These are phyloP conservation scores for Actias luna DNA, from an alignment of 2,888 invertebrate species.

Conservation along the genomic window DNA sequence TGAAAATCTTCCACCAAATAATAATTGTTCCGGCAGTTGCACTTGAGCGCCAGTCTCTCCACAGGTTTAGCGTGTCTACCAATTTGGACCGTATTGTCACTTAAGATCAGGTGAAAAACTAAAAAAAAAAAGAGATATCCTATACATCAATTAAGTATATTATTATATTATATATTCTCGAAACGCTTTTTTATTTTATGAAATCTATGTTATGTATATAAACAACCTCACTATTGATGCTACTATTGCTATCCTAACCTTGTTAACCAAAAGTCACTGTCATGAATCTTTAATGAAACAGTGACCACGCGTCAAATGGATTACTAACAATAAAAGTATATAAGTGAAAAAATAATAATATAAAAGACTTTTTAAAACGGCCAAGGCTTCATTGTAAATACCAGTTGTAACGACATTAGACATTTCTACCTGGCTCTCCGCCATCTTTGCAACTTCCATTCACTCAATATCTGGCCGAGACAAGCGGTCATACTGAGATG, in stretches of 20 bases:
- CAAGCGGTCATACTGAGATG: constrained; percentile 46
- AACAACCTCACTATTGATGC: too few relatives aligned
- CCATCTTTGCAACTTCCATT: constrained; percentile 51
- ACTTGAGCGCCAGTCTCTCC: too few relatives aligned
- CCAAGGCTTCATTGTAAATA: background rate
- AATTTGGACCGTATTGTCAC: too few relatives aligned
- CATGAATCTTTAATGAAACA: background rate
- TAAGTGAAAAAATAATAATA: background rate
- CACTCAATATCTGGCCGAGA: constrained; percentile 52
- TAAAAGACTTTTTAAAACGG: background rate
- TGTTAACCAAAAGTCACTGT: background rate
- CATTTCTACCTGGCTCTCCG: constrained; percentile 42
- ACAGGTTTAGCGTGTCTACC: too few relatives aligned
- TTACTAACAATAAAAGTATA: background rate
- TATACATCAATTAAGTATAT: too few relatives aligned
- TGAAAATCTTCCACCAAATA: too few relatives aligned
- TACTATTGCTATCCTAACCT: background rate
- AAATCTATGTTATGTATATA: too few relatives aligned
- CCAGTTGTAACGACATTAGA: constrained; percentile 26
- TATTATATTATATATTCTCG: background rate
- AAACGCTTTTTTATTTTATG: background rate
- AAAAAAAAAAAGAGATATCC: too few relatives aligned
- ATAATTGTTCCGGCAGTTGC: too few relatives aligned
- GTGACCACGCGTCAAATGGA: background rate
- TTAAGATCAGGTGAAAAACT: too few relatives aligned